phyloP scores from a whole-genome alignment of 2,888 invertebrate species.

The Euzetes globulus region DNA sequence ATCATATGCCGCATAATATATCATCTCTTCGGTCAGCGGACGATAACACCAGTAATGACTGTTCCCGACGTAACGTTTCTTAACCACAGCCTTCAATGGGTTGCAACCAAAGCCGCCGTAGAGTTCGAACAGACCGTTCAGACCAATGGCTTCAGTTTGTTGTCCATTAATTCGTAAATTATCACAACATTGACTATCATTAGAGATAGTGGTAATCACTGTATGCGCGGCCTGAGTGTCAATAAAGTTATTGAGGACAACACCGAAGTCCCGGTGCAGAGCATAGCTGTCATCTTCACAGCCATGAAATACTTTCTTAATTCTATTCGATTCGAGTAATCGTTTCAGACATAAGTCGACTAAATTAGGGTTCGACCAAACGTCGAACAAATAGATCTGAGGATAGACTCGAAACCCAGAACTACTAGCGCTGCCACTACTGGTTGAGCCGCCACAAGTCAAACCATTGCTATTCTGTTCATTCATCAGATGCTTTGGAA shows the following conservation, averaged over 20 bases:
- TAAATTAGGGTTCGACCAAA: constrained; percentile 6
- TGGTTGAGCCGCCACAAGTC: background rate
- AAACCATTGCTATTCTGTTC: background rate
- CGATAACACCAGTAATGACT: constrained; percentile 64
- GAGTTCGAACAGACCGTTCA: constrained; percentile 27
- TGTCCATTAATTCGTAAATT: background rate
- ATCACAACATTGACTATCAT: background rate
- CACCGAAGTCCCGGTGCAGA: constrained; percentile 4
- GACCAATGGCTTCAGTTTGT: constrained; percentile 19
- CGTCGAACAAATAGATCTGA: constrained; percentile 32
- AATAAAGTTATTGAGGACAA: constrained; percentile 10
- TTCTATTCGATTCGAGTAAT: constrained; percentile 5
- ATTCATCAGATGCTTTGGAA: constrained; percentile 18
- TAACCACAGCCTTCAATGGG: constrained; percentile 28
- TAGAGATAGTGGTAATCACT: background rate
- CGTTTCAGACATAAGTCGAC: background rate
- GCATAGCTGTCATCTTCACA: constrained; percentile 24
- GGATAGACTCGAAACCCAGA: background rate
- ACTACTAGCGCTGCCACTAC: background rate
- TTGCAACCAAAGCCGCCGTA: constrained; percentile 21
- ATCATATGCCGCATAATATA: constrained; percentile 82
- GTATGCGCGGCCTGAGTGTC: constrained; percentile 27
- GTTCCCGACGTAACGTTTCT: constrained; percentile 28
- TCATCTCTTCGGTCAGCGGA: constrained; percentile 79
- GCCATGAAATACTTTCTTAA: constrained; percentile 32